phyloP scores from a whole-genome alignment of 2,888 invertebrate species.

The Odiellus spinosus region DNA sequence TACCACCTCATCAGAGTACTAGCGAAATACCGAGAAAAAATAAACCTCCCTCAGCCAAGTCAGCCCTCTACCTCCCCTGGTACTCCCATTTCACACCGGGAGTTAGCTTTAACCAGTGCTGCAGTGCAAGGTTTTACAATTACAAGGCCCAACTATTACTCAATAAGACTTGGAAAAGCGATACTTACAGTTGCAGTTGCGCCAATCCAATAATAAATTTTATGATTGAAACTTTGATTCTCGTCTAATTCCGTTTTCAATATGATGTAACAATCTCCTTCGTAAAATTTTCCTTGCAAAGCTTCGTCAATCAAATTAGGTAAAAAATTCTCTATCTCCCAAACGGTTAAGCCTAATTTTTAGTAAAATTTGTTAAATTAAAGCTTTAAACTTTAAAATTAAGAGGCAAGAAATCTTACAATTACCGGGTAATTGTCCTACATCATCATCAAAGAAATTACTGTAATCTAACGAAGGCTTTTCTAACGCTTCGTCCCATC shows the following conservation, averaged over 20 bases:
- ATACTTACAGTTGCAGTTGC: conserved; percentile 67
- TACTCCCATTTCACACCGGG: no score
- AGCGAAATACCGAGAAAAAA: no score
- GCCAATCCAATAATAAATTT: conserved; percentile 99
- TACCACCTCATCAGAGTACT: no score
- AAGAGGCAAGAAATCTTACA: neutral
- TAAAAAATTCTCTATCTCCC: conserved; percentile 99
- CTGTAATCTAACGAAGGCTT: conserved; percentile 93
- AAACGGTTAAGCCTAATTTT: conserved; percentile 68
- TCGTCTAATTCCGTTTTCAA: conserved; percentile 74
- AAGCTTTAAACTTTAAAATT: conserved; percentile 5
- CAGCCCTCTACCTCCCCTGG: no score
- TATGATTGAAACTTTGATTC: conserved; percentile 62
- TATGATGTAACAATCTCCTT: conserved; percentile 96
- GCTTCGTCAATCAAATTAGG: conserved; percentile 74
- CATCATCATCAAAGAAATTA: conserved; percentile 86
- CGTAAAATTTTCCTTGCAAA: conserved; percentile 93
- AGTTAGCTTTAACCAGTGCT: no score
- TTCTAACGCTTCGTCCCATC: conserved; percentile 90
- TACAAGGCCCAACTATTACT: no score
- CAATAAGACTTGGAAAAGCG: neutral
- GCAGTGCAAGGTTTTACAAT: no score
- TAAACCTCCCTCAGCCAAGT: no score
- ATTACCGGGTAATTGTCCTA: conserved; percentile 66
- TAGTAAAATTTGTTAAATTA: conserved; percentile 9